Conservation (phyloP, 2,797 vertebrate genomes). For the Clamator glandarius region DNA sequence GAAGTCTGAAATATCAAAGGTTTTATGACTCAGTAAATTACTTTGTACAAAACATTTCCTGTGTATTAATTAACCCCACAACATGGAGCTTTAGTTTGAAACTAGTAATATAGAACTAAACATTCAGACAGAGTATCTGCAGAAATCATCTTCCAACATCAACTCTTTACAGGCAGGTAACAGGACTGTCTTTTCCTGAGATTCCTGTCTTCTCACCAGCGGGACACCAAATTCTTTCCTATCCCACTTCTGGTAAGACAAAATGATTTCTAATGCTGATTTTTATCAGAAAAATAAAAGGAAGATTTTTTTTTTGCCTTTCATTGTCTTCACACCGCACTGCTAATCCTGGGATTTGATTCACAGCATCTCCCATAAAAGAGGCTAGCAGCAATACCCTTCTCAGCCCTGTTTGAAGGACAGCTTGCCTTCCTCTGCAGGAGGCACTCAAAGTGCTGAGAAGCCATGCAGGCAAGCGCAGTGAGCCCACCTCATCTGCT, state of each 20-base stretch:
- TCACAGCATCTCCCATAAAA: background rate
- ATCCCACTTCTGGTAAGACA: background rate
- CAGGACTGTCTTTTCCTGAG: background rate
- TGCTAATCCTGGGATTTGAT: background rate
- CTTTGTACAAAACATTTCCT: background rate
- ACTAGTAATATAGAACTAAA: background rate
- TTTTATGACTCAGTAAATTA: background rate
- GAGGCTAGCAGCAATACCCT: background rate
- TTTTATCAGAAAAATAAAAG: background rate
- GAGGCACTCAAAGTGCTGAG: background rate
- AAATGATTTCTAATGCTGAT: background rate
- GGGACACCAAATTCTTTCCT: background rate
- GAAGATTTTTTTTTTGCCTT: background rate
- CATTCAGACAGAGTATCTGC: background rate
- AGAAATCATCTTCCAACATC: background rate
- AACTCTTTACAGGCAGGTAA: background rate
- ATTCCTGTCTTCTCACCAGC: background rate
- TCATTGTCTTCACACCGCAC: background rate
- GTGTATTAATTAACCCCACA: background rate
- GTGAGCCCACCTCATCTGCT: background rate
- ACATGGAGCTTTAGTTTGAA: background rate
- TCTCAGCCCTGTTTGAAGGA: background rate
- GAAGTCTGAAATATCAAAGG: background rate
- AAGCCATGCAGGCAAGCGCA: background rate
- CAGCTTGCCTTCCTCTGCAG: background rate